phyloP scores from a whole-genome alignment of 1,140 invertebrate genomes.

The Neuroterus valhalla region DNA sequence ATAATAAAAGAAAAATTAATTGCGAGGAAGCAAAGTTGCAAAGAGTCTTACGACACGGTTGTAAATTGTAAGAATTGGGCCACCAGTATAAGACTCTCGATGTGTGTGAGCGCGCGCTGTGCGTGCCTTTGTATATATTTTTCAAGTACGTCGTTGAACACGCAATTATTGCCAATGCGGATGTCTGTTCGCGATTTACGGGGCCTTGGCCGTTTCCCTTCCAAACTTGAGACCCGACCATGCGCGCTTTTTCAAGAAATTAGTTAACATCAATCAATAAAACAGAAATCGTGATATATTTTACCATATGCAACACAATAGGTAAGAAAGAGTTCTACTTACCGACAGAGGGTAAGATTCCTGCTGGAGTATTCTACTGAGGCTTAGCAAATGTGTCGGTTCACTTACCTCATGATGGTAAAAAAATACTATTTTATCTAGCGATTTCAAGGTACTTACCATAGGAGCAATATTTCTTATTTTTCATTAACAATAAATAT shows the following conservation, averaged over 20 bases:
- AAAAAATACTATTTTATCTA: no score
- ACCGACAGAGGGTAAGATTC: no score
- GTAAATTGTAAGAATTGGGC: slow-evolving; percentile 73
- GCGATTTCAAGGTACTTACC: no score
- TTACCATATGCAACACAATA: not conserved
- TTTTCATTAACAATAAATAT: no score
- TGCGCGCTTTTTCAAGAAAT: slow-evolving; percentile 43
- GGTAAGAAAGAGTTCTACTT: no score
- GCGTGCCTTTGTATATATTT: slow-evolving; percentile 52
- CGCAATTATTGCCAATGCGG: slow-evolving; percentile 73
- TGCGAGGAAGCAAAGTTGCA: slow-evolving; percentile 52
- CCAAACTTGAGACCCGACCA: slow-evolving; percentile 46
- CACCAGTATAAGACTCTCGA: slow-evolving; percentile 54
- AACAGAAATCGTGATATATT: slow-evolving; percentile 27
- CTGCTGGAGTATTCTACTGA: no score
- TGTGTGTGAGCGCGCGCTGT: slow-evolving; percentile 38
- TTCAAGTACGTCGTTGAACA: slow-evolving; percentile 64
- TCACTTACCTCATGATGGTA: no score
- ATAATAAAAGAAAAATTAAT: slow-evolving; percentile 48
- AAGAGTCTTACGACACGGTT: slow-evolving; percentile 61
- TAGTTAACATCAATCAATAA: slow-evolving; percentile 49
- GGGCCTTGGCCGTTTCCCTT: slow-evolving; percentile 74
- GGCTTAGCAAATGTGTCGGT: no score
- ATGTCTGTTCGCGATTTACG: slow-evolving; percentile 70
- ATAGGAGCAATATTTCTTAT: no score